Conservation (phyloP, 2,888 invertebrate species). For the Harpagoxenus sublaevis region DNA sequence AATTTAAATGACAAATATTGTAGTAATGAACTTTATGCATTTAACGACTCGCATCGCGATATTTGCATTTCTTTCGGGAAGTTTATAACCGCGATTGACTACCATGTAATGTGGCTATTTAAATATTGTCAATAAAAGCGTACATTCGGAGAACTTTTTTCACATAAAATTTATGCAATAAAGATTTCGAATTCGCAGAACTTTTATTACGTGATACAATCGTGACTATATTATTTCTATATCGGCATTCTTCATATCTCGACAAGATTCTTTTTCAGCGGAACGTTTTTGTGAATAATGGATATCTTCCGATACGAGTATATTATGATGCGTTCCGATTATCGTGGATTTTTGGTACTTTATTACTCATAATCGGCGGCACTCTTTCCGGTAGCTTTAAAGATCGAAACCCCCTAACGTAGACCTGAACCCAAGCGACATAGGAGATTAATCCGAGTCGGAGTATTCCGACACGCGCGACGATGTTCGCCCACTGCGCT, state of each 20-base stretch:
- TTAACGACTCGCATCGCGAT: not conserved
- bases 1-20: slow-evolving; percentile 28
- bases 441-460: not conserved
- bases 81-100: not conserved
- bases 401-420: not conserved
- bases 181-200: not conserved
- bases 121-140: not conserved
- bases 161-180: not conserved
- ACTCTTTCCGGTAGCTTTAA: not conserved
- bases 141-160: not conserved
- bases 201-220: not conserved
- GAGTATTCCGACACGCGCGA: not conserved
- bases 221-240: not conserved
- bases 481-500: slow-evolving; percentile 5
- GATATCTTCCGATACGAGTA: not conserved
- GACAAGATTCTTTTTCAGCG: not conserved
- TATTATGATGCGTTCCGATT: not conserved
- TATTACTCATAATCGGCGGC: not conserved
- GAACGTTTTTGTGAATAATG: not conserved
- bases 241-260: not conserved
- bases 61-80: not conserved
- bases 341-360: not conserved
- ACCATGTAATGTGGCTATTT: not conserved
- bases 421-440: not conserved
- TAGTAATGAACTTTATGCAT: not conserved